Base-by-base conservation (phyloP, 1,140 invertebrate species). In the Heliconius nattereri region DNA sequence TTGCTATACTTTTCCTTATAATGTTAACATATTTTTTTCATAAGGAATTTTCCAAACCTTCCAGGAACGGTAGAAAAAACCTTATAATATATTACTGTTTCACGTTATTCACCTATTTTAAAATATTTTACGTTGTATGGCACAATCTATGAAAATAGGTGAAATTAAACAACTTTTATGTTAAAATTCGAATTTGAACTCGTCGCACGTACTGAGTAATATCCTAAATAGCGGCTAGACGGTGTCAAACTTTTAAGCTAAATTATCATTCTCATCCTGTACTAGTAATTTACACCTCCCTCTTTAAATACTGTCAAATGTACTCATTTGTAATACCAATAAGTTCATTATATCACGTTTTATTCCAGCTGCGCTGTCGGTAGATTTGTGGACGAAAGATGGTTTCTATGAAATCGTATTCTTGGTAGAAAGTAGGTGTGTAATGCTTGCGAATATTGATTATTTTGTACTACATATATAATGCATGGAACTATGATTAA, bases 211-310 rank as follows among this genome's bases (percentile, higher is more conserved):
- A 52, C 19, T 23, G n/a, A n/a, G 3, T 19, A 66, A 66, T n/a
- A 9, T 66, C 23, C 26, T 16, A 66, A 29, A 66, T 29, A 52
- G 26, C 60, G 60, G 60, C 60, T 29, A 66, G 60, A 66, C 60
- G 9, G 26, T 5, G 60, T 26, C 71, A 72, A 37, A 72, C 19
- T 37, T 72, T 72, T 72, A 20, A 40, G 20, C 71, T 35, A 49
- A 71, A 75, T 82, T 77, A 60, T 71, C 26, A 82, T 82, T 76
- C 81, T 20, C 3, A 6, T 35, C 57, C n/a, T 20, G 75, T 29
- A 45, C n/a, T 26, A 76, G 82, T 81, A 82, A 85, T 79, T 79
- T 83, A 85, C 82, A 80, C 82, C 78, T 78, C 82, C 37, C 57
- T 78, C 76, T 79, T 80, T 74, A 79, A 82, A 82, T 78, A 85